Percentiles rank a stretch among this genome's conserved stretches.
Evolutionary conservation across 2,113 vertebrate genomes (phyloP).

Genomic region (Rhynchopsitta pachyrhyncha): DNA sequence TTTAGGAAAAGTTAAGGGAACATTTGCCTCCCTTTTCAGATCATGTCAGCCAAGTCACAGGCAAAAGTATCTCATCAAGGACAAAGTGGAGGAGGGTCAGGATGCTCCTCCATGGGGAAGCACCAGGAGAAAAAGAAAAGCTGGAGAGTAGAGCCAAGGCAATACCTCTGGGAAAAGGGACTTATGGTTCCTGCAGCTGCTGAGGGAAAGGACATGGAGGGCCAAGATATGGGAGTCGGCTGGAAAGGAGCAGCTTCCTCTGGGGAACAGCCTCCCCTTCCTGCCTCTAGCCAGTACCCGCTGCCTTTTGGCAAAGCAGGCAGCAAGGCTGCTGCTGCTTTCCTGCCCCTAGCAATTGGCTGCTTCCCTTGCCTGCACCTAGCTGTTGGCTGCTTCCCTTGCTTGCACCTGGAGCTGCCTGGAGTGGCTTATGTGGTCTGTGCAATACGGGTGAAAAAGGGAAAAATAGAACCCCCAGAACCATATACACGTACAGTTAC

Average conservation of each 20-base stretch:
- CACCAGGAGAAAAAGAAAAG: neutral
- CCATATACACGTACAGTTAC: accelerated
- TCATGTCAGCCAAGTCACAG: neutral
- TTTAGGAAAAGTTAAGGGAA: neutral
- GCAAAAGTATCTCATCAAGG: neutral
- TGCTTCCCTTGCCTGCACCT: neutral
- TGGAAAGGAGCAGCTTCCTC: neutral
- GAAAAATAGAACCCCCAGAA: neutral
- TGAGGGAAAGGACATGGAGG: neutral
- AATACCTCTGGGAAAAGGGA: neutral
- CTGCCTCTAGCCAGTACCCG: too few relatives aligned
- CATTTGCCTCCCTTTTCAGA: neutral
- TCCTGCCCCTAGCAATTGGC: neutral
- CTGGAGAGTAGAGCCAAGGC: neutral
- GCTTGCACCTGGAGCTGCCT: neutral
- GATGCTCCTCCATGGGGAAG: neutral
- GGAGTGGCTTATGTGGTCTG: accelerated
- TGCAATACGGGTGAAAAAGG: neutral
- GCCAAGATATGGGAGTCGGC: neutral
- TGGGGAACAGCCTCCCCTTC: accelerated
- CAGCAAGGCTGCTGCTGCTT: neutral
- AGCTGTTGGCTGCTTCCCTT: neutral
- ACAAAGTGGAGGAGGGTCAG: neutral
- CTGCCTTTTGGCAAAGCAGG: neutral
- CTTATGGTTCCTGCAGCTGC: neutral